Evolutionary conservation across 1,140 invertebrate genomes (phyloP).

Genomic region (Plectus sambesii): DNA sequence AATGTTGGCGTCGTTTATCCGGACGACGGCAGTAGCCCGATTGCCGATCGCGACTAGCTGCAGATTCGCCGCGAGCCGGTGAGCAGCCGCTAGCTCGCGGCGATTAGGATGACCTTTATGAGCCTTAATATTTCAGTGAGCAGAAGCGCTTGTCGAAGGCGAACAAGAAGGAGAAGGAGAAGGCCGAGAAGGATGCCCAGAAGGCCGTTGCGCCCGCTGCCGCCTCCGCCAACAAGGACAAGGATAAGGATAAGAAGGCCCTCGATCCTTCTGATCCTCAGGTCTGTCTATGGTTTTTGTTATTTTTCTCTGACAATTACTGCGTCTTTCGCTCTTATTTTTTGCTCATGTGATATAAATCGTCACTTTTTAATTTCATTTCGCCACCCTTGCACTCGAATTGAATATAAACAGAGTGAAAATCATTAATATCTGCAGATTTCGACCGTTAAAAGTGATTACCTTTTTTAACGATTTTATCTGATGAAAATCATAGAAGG

Average conservation of each 20-base stretch:
- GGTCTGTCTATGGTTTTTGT: neutral
- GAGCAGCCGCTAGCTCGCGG: no score
- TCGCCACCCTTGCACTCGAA: neutral
- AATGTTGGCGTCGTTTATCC: no score
- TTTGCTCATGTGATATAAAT: neutral
- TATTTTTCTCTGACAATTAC: neutral
- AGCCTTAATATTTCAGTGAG: constrained; percentile 31
- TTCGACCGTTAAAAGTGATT: no score
- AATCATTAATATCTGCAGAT: neutral
- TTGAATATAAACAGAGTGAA: neutral
- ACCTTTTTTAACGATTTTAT: neutral
- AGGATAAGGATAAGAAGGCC: constrained; percentile 14
- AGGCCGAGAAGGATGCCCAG: constrained; percentile 20
- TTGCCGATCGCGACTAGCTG: no score
- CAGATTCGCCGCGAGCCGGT: no score
- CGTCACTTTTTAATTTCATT: neutral
- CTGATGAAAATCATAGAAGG: neutral
- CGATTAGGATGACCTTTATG: no score
- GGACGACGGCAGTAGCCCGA: no score
- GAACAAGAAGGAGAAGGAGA: constrained; percentile 31
- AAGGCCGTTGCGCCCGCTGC: constrained; percentile 18
- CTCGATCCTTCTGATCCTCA: constrained; percentile 39
- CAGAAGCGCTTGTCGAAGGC: constrained; percentile 32
- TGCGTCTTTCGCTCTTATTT: neutral
- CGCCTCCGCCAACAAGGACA: constrained; percentile 1